Conservation (phyloP, 2,113 vertebrate species). For the Coregonus clupeaformis region DNA sequence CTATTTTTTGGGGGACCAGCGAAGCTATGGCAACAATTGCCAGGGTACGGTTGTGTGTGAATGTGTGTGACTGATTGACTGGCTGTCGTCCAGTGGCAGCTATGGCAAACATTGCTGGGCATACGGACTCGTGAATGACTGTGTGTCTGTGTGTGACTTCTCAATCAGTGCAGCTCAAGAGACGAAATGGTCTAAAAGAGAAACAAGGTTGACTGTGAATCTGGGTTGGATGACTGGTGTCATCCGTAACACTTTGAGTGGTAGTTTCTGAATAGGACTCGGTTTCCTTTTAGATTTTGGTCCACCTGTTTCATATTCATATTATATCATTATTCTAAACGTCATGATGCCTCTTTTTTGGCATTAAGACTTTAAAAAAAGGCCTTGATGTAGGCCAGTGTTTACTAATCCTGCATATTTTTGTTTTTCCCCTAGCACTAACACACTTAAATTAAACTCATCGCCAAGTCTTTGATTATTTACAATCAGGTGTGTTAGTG, state of each 20-base stretch:
- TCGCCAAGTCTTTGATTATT: too few relatives aligned
- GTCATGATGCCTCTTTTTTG: not conserved
- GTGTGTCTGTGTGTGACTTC: conserved; percentile 46
- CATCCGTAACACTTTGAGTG: not conserved
- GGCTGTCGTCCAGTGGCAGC: conserved; percentile 60
- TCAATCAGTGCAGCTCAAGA: conserved; percentile 60
- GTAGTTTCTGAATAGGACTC: conserved; percentile 32
- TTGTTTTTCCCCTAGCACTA: too few relatives aligned
- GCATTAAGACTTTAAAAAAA: too few relatives aligned
- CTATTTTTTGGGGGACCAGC: conserved; percentile 46
- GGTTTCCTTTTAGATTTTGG: not conserved
- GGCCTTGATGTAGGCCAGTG: too few relatives aligned
- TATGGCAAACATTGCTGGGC: conserved; percentile 58
- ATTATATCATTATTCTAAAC: not conserved
- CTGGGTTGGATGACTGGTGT: not conserved
- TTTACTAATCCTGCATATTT: too few relatives aligned
- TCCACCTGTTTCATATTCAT: not conserved
- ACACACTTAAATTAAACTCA: too few relatives aligned
- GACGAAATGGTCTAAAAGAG: conserved; percentile 45
- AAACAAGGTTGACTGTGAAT: not conserved
- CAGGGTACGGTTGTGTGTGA: conserved; percentile 54
- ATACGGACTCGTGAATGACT: conserved; percentile 64
- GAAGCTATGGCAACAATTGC: conserved; percentile 65
- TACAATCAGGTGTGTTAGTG: too few relatives aligned
- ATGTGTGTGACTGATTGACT: conserved; percentile 68